A percentile compares a stretch with the other conserved stretches of the same genome.
phyloP scores from a whole-genome alignment of 1,140 invertebrate species.

The Protaetia brevitarsis region DNA sequence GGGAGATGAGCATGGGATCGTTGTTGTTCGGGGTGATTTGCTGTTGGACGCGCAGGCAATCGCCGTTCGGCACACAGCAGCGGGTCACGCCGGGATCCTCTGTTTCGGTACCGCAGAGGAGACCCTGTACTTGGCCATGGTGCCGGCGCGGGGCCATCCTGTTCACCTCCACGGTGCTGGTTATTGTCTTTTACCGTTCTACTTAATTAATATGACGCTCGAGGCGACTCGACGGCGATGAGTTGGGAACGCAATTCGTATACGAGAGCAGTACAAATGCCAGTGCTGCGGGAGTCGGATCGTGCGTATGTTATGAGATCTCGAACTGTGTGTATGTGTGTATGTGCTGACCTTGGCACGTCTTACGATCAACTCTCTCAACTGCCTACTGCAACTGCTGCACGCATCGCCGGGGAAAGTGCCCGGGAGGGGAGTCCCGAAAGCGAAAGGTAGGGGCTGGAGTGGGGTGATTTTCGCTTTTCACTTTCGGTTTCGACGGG shows the following conservation, averaged over 20 bases:
- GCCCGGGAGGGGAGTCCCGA: slow-evolving; percentile 36
- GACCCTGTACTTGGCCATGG: slow-evolving; percentile 45
- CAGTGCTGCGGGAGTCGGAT: no score
- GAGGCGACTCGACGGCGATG: neutral
- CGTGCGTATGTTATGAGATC: no score
- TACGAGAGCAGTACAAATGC: neutral
- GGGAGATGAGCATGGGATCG: slow-evolving; percentile 61
- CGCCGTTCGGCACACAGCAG: slow-evolving; percentile 79
- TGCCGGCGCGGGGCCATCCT: slow-evolving; percentile 45
- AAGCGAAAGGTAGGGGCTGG: slow-evolving; percentile 47
- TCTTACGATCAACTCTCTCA: slow-evolving; percentile 41
- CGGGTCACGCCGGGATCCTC: slow-evolving; percentile 53
- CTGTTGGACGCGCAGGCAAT: slow-evolving; percentile 63
- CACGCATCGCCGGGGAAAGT: slow-evolving; percentile 41
- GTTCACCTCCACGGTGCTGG: slow-evolving; percentile 1
- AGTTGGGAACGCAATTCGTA: neutral
- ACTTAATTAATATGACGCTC: neutral
- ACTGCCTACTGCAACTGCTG: slow-evolving; percentile 43
- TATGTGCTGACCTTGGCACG: no score
- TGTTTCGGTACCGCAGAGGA: slow-evolving; percentile 37
- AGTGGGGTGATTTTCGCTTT: slow-evolving; percentile 34
- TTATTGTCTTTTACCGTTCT: neutral
- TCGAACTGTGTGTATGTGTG: no score
- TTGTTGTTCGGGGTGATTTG: slow-evolving; percentile 39
- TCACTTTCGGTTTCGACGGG: slow-evolving; percentile 48